Evolutionary conservation across 2,888 invertebrate species (phyloP), one percentile per base, ranked within the genome.

Genomic region (Heteromurus nitidus): DNA sequence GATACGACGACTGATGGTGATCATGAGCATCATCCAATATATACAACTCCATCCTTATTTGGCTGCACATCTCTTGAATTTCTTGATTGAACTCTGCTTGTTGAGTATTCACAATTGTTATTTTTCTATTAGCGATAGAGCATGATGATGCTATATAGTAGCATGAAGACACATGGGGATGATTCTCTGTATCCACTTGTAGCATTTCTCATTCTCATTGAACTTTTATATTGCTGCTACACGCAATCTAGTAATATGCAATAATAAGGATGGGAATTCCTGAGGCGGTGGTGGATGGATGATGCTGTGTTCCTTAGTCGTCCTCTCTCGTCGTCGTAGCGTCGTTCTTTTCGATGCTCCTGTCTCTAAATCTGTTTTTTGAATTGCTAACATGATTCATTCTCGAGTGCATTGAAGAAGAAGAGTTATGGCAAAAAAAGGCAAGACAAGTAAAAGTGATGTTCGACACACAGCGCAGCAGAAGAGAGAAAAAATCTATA

Each of bases 281-380:
- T 80, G 80, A 80, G 80, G 80, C 74, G 74, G 74, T 80, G 69
- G 74, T 80, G n/a, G n/a, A n/a, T n/a, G n/a, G n/a, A n/a, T n/a
- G n/a, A n/a, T n/a, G n/a, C n/a, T n/a, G n/a, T n/a, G n/a, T n/a
- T n/a, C n/a, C n/a, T n/a, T n/a, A n/a, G n/a, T 74, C 72, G 64
- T 79, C 68, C 42, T 60, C 31, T 70, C 55, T 55, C 5, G 3
- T 36, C 7, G 9, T 9, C 55, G 22, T 55, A 22, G 55, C 7
- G 20, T 55, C n/a, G 47, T 68, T 3, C 69, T 64, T 68, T 44
- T 76, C 53, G n/a, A n/a, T 69, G 50, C 62, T 69, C 62, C 62
- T 69, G 69, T 77, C 69, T 77, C 18, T 2, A 53, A n/a, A n/a
- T 58, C 16, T 53, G 30, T 80, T 65, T 67, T 31, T 72, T 80